Percentiles rank a stretch among this genome's conserved stretches.
These are phyloP conservation scores for Vulpes vulpes DNA, from an alignment of 2,113 vertebrate genomes.

Conservation along the genomic window DNA sequence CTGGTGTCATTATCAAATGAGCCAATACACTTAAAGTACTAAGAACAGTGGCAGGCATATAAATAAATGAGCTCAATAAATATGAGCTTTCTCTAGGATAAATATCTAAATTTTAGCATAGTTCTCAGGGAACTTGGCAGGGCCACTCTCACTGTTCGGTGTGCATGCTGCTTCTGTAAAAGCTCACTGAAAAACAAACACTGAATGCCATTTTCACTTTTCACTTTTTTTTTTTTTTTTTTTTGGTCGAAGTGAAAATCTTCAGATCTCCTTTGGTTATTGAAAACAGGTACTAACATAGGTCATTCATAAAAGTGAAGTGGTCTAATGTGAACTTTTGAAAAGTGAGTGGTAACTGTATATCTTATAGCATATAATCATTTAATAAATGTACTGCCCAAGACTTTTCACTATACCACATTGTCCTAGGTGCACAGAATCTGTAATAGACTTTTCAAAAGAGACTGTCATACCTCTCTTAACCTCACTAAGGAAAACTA, in stretches of 20 bases:
- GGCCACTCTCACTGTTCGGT: not conserved
- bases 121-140: not conserved
- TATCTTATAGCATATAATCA: not conserved
- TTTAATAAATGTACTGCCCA: not conserved
- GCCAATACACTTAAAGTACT: not conserved
- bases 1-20: conserved; percentile 20
- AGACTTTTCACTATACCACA: not conserved
- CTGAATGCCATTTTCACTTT: not conserved
- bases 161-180: not conserved
- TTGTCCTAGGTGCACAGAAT: not conserved
- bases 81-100: not conserved
- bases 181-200: not conserved
- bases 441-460: not conserved
- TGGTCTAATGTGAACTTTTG: not conserved
- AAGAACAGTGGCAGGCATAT: not conserved
- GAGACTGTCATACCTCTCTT: not conserved
- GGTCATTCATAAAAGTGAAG: not conserved
- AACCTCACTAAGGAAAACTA: not conserved
- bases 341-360: not conserved
- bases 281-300: not conserved
- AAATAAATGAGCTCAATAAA: not conserved
- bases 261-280: not conserved
- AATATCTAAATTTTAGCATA: not conserved
- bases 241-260: not conserved
- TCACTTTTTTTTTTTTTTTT: not conserved